These are phyloP conservation scores for Xiphophorus hellerii DNA, from an alignment of 2,113 vertebrate genomes.

Conservation along the genomic window DNA sequence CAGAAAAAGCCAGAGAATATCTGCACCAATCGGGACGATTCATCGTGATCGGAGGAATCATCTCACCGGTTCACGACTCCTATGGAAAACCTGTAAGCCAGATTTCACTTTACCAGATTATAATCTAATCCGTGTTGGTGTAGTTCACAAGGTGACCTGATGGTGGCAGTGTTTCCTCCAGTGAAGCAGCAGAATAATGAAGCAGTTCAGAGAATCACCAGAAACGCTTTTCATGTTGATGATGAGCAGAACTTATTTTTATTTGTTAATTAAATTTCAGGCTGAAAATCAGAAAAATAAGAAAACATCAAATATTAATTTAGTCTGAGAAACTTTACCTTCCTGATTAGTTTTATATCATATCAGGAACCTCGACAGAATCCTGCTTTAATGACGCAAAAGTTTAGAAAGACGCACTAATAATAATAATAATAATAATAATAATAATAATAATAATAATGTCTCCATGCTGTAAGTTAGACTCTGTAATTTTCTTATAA, in stretches of 20 bases:
- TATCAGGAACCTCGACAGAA: no score
- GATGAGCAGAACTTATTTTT: background rate
- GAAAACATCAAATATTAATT: no score
- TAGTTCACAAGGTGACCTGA: background rate
- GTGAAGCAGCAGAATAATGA: background rate
- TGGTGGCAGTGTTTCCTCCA: background rate
- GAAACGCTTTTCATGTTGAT: background rate
- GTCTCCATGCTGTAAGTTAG: no score
- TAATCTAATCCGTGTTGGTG: background rate
- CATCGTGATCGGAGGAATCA: slow-evolving; percentile 97
- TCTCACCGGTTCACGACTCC: slow-evolving; percentile 97
- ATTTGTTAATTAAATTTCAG: background rate
- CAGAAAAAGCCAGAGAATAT: slow-evolving; percentile 95
- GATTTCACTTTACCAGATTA: background rate
- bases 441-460: no score
- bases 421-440: no score
- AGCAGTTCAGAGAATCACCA: no score
- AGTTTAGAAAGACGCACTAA: no score
- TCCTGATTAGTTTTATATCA: no score
- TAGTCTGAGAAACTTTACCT: no score
- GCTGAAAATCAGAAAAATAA: no score
- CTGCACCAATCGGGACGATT: slow-evolving; percentile 94
- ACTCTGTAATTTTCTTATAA: no score
- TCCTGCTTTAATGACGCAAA: no score
- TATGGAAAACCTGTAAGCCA: slow-evolving; percentile 92